Conservation (phyloP, 2,888 invertebrate genomes). For the Girardia tigrina region DNA sequence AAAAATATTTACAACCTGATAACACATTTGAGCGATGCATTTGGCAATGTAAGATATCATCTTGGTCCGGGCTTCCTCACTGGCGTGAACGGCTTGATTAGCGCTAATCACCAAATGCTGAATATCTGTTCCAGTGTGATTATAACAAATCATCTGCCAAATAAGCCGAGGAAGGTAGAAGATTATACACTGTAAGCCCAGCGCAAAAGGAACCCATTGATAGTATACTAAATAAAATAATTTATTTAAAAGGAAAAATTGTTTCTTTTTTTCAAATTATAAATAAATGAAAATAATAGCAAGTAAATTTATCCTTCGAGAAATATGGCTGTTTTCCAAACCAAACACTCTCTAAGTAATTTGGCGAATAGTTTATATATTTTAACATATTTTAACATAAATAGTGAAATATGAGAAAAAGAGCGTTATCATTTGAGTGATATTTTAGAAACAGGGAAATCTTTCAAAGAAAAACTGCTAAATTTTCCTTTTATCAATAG, state of each 20-base stretch:
- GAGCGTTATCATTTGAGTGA: no score
- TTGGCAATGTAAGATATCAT: constrained; percentile 30
- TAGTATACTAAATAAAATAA: constrained; percentile 34
- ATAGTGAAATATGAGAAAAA: no score
- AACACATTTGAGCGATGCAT: constrained; percentile 30
- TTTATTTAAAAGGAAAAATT: not conserved
- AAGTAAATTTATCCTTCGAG: no score
- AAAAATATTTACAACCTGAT: constrained; percentile 30
- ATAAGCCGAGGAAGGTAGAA: constrained; percentile 36
- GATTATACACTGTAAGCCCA: constrained; percentile 36
- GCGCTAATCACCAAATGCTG: constrained; percentile 36
- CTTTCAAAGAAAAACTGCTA: no score
- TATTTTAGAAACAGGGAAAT: no score
- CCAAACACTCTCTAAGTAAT: no score
- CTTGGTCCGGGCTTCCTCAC: constrained; percentile 34
- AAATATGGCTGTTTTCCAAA: no score
- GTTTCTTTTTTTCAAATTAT: no score
- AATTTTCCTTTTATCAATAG: no score
- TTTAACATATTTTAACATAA: no score
- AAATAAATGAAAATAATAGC: no score
- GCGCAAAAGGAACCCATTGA: constrained; percentile 37
- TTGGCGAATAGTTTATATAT: no score
- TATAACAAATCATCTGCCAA: constrained; percentile 36
- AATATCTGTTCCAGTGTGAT: constrained; percentile 36
- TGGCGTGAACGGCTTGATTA: constrained; percentile 34